Conservation (phyloP, 2,888 invertebrate species). For the Oeneis ivallda region DNA sequence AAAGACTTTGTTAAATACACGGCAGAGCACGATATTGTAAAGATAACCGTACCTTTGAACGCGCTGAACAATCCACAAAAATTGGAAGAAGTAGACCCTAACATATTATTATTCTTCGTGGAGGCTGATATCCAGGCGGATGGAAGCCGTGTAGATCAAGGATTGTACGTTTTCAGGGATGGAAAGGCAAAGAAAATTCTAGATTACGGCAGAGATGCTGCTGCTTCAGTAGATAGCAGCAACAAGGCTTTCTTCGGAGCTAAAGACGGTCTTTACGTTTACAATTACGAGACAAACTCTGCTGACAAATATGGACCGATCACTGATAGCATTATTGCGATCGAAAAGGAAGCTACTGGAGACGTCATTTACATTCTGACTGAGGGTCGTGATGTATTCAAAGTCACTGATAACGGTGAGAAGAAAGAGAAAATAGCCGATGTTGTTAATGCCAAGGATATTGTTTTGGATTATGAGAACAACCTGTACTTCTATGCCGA, state of each 20-base stretch:
- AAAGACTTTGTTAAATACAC: no score
- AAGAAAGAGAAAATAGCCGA: constrained; percentile 52
- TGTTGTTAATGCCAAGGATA: constrained; percentile 54
- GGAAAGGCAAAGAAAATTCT: constrained; percentile 47
- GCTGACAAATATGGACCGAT: constrained; percentile 45
- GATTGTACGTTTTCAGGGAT: constrained; percentile 47
- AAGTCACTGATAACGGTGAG: constrained; percentile 58
- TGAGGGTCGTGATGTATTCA: constrained; percentile 55
- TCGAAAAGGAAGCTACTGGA: constrained; percentile 37
- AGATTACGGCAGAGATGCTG: constrained; percentile 50
- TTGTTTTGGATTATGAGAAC: constrained; percentile 56
- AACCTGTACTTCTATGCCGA: constrained; percentile 58
- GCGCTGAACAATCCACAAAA: constrained; percentile 29
- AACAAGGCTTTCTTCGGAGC: constrained; percentile 54
- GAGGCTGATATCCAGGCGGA: constrained; percentile 39
- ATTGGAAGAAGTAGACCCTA: neutral
- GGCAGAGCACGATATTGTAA: constrained; percentile 44
- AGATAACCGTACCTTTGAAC: constrained; percentile 42
- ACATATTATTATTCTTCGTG: constrained; percentile 39
- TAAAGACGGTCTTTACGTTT: constrained; percentile 55
- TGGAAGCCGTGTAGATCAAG: constrained; percentile 42
- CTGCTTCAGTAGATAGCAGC: constrained; percentile 48
- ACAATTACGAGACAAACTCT: constrained; percentile 41
- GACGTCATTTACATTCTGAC: constrained; percentile 61
- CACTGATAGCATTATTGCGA: constrained; percentile 43